Conservation (phyloP, 2,797 vertebrate species). For the Oryzias dopingdopingensis region DNA sequence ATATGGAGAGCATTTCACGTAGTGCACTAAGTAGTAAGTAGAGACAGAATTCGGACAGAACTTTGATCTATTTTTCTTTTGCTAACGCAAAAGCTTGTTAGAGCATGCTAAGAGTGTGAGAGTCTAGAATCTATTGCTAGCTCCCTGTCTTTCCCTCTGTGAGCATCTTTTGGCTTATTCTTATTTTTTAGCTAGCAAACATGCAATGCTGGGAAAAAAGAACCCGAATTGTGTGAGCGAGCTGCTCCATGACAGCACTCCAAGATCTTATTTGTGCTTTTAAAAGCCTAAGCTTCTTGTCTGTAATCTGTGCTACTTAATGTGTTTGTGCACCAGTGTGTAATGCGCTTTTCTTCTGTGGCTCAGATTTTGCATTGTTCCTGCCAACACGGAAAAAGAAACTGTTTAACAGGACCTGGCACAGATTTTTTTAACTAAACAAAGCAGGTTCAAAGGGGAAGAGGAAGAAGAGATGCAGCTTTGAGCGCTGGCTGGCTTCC, state of each 20-base stretch:
- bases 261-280: slow-evolving; percentile 64
- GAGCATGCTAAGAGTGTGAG: slow-evolving; percentile 20
- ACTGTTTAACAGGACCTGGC: slow-evolving; percentile 51
- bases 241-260: slow-evolving; percentile 42
- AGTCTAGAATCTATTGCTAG: slow-evolving; percentile 20
- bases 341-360: slow-evolving; percentile 62
- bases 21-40: too few relatives aligned
- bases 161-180: slow-evolving; percentile 18
- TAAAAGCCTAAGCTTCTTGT: slow-evolving; percentile 68
- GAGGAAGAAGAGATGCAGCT: slow-evolving; percentile 32
- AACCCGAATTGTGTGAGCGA: slow-evolving; percentile 27
- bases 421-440: neutral
- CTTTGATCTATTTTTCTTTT: slow-evolving; percentile 7
- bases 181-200: slow-evolving; percentile 35
- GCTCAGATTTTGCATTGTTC: slow-evolving; percentile 54
- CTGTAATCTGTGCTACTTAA: slow-evolving; percentile 66
- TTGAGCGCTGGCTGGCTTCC: slow-evolving; percentile 40
- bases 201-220: slow-evolving; percentile 35
- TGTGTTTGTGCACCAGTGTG: slow-evolving; percentile 67
- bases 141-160: slow-evolving; percentile 9
- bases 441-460: slow-evolving; percentile 36
- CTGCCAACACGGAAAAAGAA: slow-evolving; percentile 55
- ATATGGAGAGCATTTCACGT: too few relatives aligned
- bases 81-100: slow-evolving; percentile 19
- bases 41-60: neutral